These are phyloP conservation scores for Vannuccia rotundouncinata DNA, from an alignment of 2,888 invertebrate species.

Conservation along the genomic window DNA sequence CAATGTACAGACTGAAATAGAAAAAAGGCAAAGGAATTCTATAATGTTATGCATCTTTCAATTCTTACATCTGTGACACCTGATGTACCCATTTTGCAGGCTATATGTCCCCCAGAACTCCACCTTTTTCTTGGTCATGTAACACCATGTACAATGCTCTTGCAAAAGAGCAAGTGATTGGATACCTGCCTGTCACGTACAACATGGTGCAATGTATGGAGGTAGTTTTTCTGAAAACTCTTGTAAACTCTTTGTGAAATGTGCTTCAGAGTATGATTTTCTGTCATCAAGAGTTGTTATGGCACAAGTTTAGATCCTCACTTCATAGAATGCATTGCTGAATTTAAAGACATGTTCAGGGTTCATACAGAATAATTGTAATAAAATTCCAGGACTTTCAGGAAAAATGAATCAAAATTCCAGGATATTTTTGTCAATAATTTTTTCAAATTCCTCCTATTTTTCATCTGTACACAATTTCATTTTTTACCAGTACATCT, in stretches of 20 bases:
- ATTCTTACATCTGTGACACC: neutral
- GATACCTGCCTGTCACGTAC: neutral
- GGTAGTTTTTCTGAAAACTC: neutral
- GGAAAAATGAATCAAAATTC: too few species aligned
- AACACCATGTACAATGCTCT: neutral
- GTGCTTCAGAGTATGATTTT: neutral
- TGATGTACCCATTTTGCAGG: neutral
- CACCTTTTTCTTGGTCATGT: constrained; percentile 12
- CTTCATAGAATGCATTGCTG: neutral
- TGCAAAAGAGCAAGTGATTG: neutral
- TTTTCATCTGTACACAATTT: too few species aligned
- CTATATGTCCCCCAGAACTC: constrained; percentile 12
- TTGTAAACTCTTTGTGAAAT: neutral
- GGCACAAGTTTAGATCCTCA: neutral
- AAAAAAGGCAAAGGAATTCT: neutral
- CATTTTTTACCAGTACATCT: too few species aligned
- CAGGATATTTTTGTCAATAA: too few species aligned
- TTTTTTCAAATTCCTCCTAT: too few species aligned
- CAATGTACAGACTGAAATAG: neutral
- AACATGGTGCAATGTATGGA: neutral
- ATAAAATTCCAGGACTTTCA: too few species aligned
- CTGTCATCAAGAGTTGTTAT: neutral
- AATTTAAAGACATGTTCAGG: neutral
- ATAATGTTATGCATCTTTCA: neutral
- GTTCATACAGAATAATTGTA: too few species aligned